Base-by-base conservation (phyloP, 92 coral and sea anemone species). In the Hydrozoanthus gracilis region DNA sequence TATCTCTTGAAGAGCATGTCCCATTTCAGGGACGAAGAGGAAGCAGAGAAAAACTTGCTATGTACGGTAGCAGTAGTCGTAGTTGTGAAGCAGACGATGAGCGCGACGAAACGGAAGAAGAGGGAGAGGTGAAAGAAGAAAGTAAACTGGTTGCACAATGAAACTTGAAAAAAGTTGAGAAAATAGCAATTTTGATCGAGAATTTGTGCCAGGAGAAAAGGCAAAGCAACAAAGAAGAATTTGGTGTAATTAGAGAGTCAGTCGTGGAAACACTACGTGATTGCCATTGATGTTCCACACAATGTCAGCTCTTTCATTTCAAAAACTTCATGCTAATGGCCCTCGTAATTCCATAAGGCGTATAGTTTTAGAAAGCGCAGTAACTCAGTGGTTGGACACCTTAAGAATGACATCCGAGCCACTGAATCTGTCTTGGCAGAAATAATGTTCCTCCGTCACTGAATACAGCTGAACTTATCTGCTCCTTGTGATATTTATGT, bases 61-160 rank as follows among this genome's bases (percentile, higher is more conserved):
- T 89, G 71, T 91, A 88, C 69, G 96, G 91, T 52, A 95, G 99
- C 86, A 96, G 99, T 82, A 94, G 99, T 71, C 86, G 99, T 4
- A 96, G 99, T 84, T 95, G 99, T 65, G 99, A 96, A 82, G 99
- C 99, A 0, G 99, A 96, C 48, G 99, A 96, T 73, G 99, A 96
- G 75, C 91, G 92, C 49, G 99, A 96, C 67, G 98, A 88, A 51
- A 88, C 87, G 4, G 92, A 89, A 39, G 82, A 58, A 44, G 65
- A 71, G 16, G 80, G 39, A n/a, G 84, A 84, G 27, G 4, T 18
- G 44, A 87, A 75, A 17, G 86, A 86, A 8, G 92, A 86, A 70
- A 72, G 50, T 0, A 69, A 55, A 87, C 46, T 65, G 55, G 85
- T 65, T 66, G 85, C 72, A 47, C 85, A 80, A 45, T 80, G 60